These are phyloP conservation scores for Morpho helenor DNA, from an alignment of 2,888 invertebrate species.

Conservation along the genomic window DNA sequence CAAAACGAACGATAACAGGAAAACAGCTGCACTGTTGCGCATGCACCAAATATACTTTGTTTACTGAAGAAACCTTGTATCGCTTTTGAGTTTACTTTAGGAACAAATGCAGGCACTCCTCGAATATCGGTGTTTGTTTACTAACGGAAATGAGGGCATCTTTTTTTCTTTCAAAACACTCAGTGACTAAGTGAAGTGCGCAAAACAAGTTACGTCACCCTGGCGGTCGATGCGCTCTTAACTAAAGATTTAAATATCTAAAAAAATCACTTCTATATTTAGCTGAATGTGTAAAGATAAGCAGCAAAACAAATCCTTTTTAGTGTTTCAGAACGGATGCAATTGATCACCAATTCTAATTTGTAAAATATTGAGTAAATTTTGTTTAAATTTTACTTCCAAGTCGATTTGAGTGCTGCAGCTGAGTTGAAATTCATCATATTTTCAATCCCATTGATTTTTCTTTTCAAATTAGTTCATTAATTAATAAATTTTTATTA, in stretches of 20 bases:
- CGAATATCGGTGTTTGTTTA: slow-evolving; percentile 33
- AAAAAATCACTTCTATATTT: slow-evolving; percentile 3
- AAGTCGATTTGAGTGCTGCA: no score
- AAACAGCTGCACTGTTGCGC: slow-evolving; percentile 5
- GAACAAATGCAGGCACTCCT: slow-evolving; percentile 1
- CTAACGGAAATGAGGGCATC: slow-evolving; percentile 58
- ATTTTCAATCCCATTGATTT: no score
- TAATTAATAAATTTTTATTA: no score
- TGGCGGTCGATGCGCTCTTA: slow-evolving; percentile 26
- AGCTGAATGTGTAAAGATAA: not conserved
- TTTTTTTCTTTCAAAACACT: slow-evolving; percentile 61
- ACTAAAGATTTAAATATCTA: slow-evolving; percentile 1
- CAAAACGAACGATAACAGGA: slow-evolving; percentile 2
- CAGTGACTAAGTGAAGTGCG: slow-evolving; percentile 59
- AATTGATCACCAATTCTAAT: no score
- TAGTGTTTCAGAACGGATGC: not conserved
- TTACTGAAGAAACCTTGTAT: slow-evolving; percentile 10
- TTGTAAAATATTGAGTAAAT: no score
- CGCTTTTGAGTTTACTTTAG: slow-evolving; percentile 4
- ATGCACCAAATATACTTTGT: slow-evolving; percentile 8
- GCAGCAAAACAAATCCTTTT: not conserved
- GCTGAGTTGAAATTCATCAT: no score
- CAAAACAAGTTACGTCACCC: slow-evolving; percentile 68
- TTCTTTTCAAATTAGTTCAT: no score
- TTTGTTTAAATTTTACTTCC: no score